These are phyloP conservation scores for Propithecus coquereli DNA, from an alignment of 2,113 vertebrate species.

Conservation along the genomic window DNA sequence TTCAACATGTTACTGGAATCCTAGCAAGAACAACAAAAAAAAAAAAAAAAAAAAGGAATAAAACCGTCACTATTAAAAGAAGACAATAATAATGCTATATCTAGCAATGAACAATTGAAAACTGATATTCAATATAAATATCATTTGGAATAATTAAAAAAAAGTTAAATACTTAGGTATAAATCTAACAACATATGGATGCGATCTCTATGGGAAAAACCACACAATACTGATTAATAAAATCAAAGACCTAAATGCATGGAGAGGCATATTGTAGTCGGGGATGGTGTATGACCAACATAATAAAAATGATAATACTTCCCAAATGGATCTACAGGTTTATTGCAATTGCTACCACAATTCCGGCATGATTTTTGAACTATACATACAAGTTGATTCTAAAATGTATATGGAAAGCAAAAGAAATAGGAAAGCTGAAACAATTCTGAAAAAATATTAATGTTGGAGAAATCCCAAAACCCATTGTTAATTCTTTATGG, in stretches of 20 bases:
- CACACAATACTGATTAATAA: neutral
- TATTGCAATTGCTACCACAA: neutral
- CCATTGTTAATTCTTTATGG: neutral
- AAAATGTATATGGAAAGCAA: neutral
- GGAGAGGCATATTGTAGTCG: neutral
- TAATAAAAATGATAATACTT: neutral
- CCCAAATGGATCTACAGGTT: neutral
- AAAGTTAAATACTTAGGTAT: neutral
- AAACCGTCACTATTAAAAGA: neutral
- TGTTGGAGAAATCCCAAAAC: neutral
- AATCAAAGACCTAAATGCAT: neutral
- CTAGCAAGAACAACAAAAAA: neutral
- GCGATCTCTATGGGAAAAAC: neutral
- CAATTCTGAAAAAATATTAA: neutral
- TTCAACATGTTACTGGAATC: neutral
- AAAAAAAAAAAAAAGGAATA: neutral
- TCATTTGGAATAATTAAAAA: neutral
- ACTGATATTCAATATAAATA: neutral
- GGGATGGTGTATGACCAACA: neutral
- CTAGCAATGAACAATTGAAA: neutral
- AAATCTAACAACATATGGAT: neutral
- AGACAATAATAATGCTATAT: neutral
- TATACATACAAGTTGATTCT: neutral
- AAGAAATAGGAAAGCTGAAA: neutral
- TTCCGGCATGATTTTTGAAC: neutral